phyloP scores from a whole-genome alignment of 2,797 vertebrate genomes.

The Limnodromus scolopaceus region DNA sequence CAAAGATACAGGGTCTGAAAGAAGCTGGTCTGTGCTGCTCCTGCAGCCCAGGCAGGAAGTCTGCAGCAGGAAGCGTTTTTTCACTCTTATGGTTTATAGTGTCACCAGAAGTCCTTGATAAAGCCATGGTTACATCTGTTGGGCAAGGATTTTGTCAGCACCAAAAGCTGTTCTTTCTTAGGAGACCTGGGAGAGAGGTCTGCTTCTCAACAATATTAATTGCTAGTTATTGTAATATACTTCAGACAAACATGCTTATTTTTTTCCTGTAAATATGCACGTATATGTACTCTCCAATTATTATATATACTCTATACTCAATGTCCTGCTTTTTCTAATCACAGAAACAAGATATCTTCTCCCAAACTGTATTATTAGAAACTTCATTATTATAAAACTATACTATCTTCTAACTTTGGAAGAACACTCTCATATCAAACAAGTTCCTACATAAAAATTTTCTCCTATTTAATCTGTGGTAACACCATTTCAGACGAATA shows the following conservation, averaged over 20 bases:
- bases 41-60: slow-evolving; percentile 52
- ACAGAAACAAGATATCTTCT: background rate
- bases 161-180: background rate
- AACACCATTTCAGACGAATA: background rate
- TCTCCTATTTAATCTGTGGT: background rate
- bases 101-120: slow-evolving; percentile 41
- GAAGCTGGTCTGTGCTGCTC: slow-evolving; percentile 15
- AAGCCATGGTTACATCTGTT: slow-evolving; percentile 19
- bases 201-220: background rate
- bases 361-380: background rate
- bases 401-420: background rate
- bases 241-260: background rate
- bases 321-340: background rate
- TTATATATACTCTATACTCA: background rate
- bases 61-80: slow-evolving; percentile 63
- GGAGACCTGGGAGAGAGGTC: background rate
- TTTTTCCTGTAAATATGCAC: background rate
- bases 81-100: slow-evolving; percentile 11
- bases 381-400: background rate
- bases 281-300: background rate
- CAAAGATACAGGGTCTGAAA: background rate
- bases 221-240: background rate
- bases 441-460: background rate
- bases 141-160: slow-evolving; percentile 29
- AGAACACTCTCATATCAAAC: background rate